These are phyloP conservation scores for Lacerta viridis DNA, from an alignment of 2,797 vertebrate genomes.

Conservation along the genomic window DNA sequence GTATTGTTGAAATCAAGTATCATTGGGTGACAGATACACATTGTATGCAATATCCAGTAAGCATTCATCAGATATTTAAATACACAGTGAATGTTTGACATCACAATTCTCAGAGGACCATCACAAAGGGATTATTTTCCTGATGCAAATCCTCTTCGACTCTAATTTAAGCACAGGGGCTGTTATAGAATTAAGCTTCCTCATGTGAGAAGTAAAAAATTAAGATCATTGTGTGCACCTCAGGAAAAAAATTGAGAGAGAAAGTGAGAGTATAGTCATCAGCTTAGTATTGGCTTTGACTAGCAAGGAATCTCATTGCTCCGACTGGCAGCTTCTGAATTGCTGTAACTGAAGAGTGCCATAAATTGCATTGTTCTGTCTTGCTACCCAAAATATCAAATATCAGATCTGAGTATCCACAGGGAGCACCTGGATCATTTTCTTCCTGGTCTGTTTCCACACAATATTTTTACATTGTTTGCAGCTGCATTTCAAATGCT, in stretches of 20 bases:
- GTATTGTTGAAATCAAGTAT: not conserved
- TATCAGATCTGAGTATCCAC: constrained; percentile 20
- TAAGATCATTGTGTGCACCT: not conserved
- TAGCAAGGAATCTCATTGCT: constrained; percentile 1
- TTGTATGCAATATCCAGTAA: not conserved
- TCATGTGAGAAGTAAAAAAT: not conserved
- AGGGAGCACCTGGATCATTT: not conserved
- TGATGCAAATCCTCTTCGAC: not conserved
- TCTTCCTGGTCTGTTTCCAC: not conserved
- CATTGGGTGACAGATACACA: not conserved
- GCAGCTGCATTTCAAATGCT: not conserved
- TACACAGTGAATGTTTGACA: not conserved
- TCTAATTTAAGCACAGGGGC: not conserved
- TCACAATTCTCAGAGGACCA: not conserved
- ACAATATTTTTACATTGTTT: not conserved
- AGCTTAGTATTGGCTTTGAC: not conserved
- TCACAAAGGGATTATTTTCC: not conserved
- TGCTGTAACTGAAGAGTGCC: constrained; percentile 10
- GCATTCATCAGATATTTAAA: not conserved
- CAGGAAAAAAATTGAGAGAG: no score
- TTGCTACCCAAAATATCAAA: not conserved
- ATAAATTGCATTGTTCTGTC: constrained; percentile 44
- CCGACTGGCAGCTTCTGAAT: not conserved
- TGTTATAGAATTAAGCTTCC: not conserved
- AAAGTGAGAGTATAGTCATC: not conserved